Percentiles rank a stretch among this genome's conserved stretches.
Evolutionary conservation across 2,888 invertebrate genomes (phyloP).

Genomic region (Pterostichus madidus): DNA sequence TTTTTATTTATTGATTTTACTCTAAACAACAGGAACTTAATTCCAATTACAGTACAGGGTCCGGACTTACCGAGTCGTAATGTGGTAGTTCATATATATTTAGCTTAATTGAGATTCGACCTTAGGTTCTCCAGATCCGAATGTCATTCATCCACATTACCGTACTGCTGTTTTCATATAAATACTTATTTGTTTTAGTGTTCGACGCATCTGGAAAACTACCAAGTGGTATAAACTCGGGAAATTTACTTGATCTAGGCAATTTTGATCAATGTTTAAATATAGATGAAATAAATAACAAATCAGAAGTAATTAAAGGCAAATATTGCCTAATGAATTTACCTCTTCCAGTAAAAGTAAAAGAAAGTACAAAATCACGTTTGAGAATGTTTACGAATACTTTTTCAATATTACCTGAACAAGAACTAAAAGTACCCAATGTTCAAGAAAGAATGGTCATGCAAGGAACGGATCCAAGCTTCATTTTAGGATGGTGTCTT

Average conservation of each 20-base stretch:
- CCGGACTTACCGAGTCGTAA: no score
- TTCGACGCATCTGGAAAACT: conserved; percentile 77
- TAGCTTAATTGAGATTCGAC: no score
- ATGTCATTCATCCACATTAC: no score
- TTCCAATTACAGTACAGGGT: no score
- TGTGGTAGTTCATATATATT: no score
- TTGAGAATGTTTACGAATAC: background rate
- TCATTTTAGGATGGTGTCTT: conserved; percentile 61
- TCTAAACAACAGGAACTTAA: no score
- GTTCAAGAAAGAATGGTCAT: background rate
- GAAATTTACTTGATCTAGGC: conserved; percentile 76
- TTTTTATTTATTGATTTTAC: no score
- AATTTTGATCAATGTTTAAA: conserved; percentile 77
- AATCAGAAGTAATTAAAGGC: conserved; percentile 53
- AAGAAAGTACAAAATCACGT: background rate
- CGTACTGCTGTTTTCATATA: no score
- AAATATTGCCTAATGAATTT: conserved; percentile 67
- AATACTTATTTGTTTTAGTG: conserved; percentile 74
- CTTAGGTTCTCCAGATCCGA: no score
- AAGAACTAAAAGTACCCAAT: background rate
- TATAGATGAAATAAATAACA: conserved; percentile 68
- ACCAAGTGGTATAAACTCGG: conserved; percentile 76
- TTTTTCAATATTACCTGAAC: background rate
- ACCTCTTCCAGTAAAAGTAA: background rate
- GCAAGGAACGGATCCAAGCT: no score